These are phyloP conservation scores for Brachystomella parvula DNA, from an alignment of 1,140 invertebrate genomes.

Conservation along the genomic window DNA sequence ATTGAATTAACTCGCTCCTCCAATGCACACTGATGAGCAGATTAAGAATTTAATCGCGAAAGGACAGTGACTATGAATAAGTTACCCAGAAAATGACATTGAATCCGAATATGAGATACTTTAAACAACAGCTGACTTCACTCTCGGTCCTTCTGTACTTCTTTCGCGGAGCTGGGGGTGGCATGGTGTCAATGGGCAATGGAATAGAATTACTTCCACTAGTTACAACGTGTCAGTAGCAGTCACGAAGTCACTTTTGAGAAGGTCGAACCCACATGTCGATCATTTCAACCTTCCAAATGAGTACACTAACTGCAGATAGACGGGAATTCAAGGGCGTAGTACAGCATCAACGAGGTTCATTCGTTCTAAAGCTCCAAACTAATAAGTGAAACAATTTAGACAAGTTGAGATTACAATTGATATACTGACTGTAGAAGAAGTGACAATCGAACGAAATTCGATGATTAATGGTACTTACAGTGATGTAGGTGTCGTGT, in stretches of 20 bases:
- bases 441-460: neutral
- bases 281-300: slow-evolving; percentile 2
- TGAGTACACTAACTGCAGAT: slow-evolving; percentile 10
- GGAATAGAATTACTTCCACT: too few species aligned
- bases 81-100: slow-evolving; percentile 96
- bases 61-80: slow-evolving; percentile 30
- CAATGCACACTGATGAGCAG: neutral
- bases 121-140: slow-evolving; percentile 94
- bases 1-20: slow-evolving; percentile 9
- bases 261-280: too few species aligned
- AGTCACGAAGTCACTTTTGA: too few species aligned
- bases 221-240: too few species aligned
- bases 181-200: neutral
- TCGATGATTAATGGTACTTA: neutral
- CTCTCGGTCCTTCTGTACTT: slow-evolving; percentile 75
- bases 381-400: neutral
- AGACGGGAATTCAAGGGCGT: neutral
- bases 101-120: slow-evolving; percentile 93
- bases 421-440: neutral
- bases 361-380: too few species aligned
- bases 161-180: slow-evolving; percentile 30
- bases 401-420: neutral
- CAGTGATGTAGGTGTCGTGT: neutral
- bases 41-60: neutral
- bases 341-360: neutral